These are phyloP conservation scores for Ceryle rudis DNA, from an alignment of 2,797 vertebrate genomes.

Conservation along the genomic window DNA sequence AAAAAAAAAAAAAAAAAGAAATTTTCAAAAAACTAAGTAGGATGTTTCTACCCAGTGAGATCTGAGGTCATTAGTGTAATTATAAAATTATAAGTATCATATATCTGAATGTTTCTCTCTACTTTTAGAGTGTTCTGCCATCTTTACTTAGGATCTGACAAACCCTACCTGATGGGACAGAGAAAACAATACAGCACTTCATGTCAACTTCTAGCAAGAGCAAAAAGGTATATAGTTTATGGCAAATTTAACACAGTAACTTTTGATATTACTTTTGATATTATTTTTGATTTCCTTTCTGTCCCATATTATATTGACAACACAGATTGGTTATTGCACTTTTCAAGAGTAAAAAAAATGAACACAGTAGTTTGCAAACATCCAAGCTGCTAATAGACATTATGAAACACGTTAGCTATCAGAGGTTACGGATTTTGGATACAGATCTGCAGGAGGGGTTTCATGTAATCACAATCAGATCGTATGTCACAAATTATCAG, in stretches of 20 bases:
- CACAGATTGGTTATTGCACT: background rate
- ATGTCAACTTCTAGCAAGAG: background rate
- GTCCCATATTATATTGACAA: background rate
- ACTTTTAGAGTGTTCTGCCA: background rate
- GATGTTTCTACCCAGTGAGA: background rate
- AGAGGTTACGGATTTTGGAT: slow-evolving; percentile 22
- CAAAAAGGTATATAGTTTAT: background rate
- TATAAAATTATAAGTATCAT: background rate
- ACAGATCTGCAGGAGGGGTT: background rate
- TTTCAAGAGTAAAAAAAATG: background rate
- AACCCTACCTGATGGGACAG: background rate
- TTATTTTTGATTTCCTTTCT: background rate
- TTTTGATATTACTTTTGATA: background rate
- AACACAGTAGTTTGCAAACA: background rate
- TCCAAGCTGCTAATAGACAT: background rate
- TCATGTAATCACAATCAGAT: background rate
- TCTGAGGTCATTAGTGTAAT: background rate
- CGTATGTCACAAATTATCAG: background rate
- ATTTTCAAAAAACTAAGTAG: background rate
- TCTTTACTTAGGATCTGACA: background rate
- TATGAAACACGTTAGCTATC: slow-evolving; percentile 13
- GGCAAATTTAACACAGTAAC: background rate
- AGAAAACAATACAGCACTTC: background rate
- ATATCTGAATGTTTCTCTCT: background rate
- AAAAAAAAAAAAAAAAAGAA: background rate